phyloP scores from a whole-genome alignment of 2,113 vertebrate species.

The Chaetorhynchus papuensis region DNA sequence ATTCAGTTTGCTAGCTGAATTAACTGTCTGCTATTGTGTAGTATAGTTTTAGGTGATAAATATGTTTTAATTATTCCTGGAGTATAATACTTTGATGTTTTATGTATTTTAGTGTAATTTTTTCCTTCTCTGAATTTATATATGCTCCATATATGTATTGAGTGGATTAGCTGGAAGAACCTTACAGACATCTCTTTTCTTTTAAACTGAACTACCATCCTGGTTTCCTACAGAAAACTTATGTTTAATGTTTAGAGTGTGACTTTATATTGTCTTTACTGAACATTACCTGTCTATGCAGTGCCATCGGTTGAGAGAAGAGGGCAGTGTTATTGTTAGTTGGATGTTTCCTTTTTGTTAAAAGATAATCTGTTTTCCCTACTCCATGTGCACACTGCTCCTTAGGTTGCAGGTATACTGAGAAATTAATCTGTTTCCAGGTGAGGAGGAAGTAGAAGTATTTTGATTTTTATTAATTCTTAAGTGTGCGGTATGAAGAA shows the following conservation, averaged over 20 bases:
- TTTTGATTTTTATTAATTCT: background rate
- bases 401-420: background rate
- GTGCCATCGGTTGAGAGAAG: background rate
- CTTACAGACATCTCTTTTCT: background rate
- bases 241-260: background rate
- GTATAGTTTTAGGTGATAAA: background rate
- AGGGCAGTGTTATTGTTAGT: background rate
- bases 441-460: background rate
- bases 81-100: background rate
- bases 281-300: background rate
- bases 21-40: background rate
- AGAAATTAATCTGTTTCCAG: background rate
- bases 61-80: background rate
- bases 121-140: background rate
- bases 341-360: background rate
- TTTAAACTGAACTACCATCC: background rate
- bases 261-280: background rate
- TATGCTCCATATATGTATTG: background rate
- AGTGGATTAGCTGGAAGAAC: background rate
- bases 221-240: background rate
- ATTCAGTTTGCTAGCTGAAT: background rate
- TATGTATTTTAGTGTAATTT: background rate
- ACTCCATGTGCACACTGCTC: background rate
- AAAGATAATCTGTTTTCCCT: background rate
- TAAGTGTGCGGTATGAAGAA: background rate